Evolutionary conservation across 2,888 invertebrate species (phyloP), one percentile per base, ranked within the genome.

Genomic region (Aromia moschata): DNA sequence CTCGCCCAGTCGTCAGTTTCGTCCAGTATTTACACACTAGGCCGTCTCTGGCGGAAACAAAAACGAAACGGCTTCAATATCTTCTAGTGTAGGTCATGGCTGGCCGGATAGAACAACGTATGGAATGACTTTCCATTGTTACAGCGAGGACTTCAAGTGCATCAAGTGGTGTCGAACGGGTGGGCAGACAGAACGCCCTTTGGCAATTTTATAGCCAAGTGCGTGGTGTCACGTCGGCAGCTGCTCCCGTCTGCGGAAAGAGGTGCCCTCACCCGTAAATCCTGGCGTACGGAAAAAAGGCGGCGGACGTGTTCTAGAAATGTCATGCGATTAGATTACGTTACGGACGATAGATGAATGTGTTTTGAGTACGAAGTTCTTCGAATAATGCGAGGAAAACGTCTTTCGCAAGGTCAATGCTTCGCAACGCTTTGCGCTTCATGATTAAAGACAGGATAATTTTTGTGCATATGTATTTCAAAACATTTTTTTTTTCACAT

Each of bases 201-300:
- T 18, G 53, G 31, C 61, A 46, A 47, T 40, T 49, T 45, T 43
- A 52, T 18, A 54, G 45, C 52, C 41, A 44, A 56, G 46, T 37
- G 37, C 56, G 12, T 17, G n/a, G 18, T 18, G 10, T 20, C 20
- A 16, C 38, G 40, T 38, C 37, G n/a, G 49, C 49, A 49, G 49
- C 41, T 56, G 62, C 61, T 64, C n/a, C 57, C 41, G 58, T 60
- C 60, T 61, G 57, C 67, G 68, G 67, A 69, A 69, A 64, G 64
- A 52, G 58, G 52, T 44, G 55, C 62, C 60, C 46, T 65, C 58
- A 66, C 52, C 62, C 67, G 62, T 69, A 57, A 62, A 66, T 69
- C 69, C 69, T 64, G n/a, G n/a, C n/a, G 64, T 58, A 40, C 12
- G 31, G 55, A 49, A 46, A 47, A 44, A 44, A 51, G 38, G 37